Base-by-base conservation (phyloP, 2,888 invertebrate genomes). In the Plebejus argus region DNA sequence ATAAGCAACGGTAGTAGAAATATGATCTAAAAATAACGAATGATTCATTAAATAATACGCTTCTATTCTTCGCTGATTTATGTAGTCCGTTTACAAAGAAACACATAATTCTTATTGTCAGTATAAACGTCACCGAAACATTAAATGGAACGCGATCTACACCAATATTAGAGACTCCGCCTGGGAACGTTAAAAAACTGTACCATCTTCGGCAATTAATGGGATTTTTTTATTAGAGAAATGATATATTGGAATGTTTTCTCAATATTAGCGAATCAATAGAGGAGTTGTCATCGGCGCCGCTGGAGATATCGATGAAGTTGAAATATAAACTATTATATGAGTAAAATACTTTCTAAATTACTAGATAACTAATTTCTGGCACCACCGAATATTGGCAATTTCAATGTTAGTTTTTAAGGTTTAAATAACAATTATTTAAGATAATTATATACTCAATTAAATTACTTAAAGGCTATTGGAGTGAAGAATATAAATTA, bases 31-130 rank as follows among this genome's bases (percentile, higher is more conserved):
- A 74, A 49, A 74, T 74, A 74, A 49, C 74, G 53, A 53, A 74
- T 53, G 74, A 74, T 53, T 74, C 53, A 53, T 74, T 74, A 74
- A 74, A 66, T 66, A 74, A 74, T 74, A 74, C 53, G 72, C 49
- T 72, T 72, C 71, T 74, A 74, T 74, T 74, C 53, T 28, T 49
- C 23, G 53, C 23, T 74, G 74, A 74, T 53, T 74, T 74, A 74
- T 49, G 49, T 33, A 74, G 20, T 45, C 23, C 53, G 53, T 74
- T 74, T 49, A 74, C 74, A 49, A 53, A 74, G 74, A 74, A 74
- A 53, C 74, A 28, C 74, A 74, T 74, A 49, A 74, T 28, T 53
- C 74, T 74, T 53, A 28, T 71, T 74, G 74, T 49, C 74, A 74
- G 53, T 53, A 53, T 28, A 74, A 74, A 74, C 74, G 74, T 74